phyloP scores from a whole-genome alignment of 92 coral and sea anemone species.

The Nematostella vectensis region DNA sequence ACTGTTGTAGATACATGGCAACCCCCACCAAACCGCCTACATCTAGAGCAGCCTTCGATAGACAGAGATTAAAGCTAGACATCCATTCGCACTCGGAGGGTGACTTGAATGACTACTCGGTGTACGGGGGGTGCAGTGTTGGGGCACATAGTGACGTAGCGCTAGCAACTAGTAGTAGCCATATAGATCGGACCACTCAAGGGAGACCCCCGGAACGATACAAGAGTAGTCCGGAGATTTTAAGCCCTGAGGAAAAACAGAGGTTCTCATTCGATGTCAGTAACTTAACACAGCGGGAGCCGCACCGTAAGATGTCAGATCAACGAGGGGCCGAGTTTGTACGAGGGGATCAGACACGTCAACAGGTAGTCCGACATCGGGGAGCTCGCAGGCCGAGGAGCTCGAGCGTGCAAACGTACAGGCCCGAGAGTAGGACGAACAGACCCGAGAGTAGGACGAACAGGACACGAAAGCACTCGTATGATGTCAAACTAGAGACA shows the following conservation, averaged over 20 bases:
- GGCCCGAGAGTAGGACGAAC: background rate
- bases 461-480: constrained; percentile 50
- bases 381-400: constrained; percentile 26
- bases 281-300: background rate
- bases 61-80: constrained; percentile 16
- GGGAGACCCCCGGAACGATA: constrained; percentile 45
- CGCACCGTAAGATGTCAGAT: background rate
- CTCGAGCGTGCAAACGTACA: constrained; percentile 7
- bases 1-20: constrained; percentile 26
- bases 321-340: constrained; percentile 1
- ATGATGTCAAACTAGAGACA: constrained; percentile 27
- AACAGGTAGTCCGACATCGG: constrained; percentile 18
- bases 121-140: constrained; percentile 19
- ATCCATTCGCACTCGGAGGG: constrained; percentile 27
- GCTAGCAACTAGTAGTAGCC: constrained; percentile 7
- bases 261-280: constrained; percentile 15
- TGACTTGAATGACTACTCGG: constrained; percentile 14
- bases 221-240: constrained; percentile 73
- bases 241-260: constrained; percentile 42
- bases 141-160: constrained; percentile 25
- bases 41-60: constrained; percentile 18
- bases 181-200: constrained; percentile 10
- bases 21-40: constrained; percentile 7
- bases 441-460: background rate
- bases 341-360: constrained; percentile 11